Evolutionary conservation across 1,140 invertebrate species (phyloP), one percentile per base, ranked within the genome.

Genomic region (Drosophila willistoni): DNA sequence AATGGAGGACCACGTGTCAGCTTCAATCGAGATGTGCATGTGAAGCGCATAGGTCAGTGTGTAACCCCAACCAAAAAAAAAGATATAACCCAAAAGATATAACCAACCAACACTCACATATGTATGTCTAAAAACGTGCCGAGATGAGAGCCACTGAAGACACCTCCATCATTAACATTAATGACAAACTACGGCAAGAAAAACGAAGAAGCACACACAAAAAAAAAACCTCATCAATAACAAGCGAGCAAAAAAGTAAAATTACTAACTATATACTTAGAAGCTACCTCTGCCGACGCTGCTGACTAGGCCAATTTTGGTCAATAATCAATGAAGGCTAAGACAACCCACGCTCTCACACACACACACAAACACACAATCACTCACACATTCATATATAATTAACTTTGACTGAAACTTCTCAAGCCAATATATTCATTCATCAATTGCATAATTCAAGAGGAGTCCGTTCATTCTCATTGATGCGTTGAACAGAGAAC

Each of bases 21-120:
- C 83, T 97, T 97, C 94, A 97, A 97, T 94, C 94, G 95, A 91
- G 96, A 97, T 94, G 96, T 97, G 79, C 96, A 96, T 93, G 95
- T 97, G 81, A 97, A 97, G 93, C 94, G 96, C 93, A 97, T 97
- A 92, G 95, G 96, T 96, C 94, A 96, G 95, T 91, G 80, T 73
- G 76, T 84, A 89, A 87, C 67, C 77, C 70, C 75, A 77, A 42
- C 19, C 47, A 64, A 73, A 74, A 78, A 74, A 68, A 71, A 22
- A 59, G 77, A 72, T 51, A 51, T 51, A 51, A 51, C 44, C 44
- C 44, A 51, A 51, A 51, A 51, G 44, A 51, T 51, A 78, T 78
- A 77, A 72, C 75, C 29, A 29, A 29, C 29, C 67, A 77, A 77
- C 73, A 76, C 66, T 67, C 66, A 73, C 7, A 33, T 29, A 19